A percentile compares a stretch with the other conserved stretches of the same genome.
phyloP scores from a whole-genome alignment of 2,113 vertebrate genomes.

The human (Homo sapiens) region GRCh38 chr4:147303501-147304000 shows the following conservation, averaged over 20 bases:
- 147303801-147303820: background rate
- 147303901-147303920: background rate
- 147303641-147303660: background rate
- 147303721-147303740: background rate
- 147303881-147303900: background rate
- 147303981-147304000: background rate
- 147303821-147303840: background rate
- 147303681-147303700: background rate
- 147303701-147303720: background rate
- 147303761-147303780: background rate
- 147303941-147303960: background rate
- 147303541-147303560: background rate
- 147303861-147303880: background rate
- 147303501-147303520: background rate
- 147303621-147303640: background rate
- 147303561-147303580: background rate
- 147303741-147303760: background rate
- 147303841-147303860: background rate
- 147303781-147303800: background rate
- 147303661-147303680: conserved; percentile 27
- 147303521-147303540: background rate
- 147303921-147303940: background rate
- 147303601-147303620: conserved; percentile 5
- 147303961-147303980: background rate
- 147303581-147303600: background rate